These are phyloP conservation scores for Macaca mulatta DNA, from an alignment of 2,113 vertebrate species.

Conservation along the genomic window DNA sequence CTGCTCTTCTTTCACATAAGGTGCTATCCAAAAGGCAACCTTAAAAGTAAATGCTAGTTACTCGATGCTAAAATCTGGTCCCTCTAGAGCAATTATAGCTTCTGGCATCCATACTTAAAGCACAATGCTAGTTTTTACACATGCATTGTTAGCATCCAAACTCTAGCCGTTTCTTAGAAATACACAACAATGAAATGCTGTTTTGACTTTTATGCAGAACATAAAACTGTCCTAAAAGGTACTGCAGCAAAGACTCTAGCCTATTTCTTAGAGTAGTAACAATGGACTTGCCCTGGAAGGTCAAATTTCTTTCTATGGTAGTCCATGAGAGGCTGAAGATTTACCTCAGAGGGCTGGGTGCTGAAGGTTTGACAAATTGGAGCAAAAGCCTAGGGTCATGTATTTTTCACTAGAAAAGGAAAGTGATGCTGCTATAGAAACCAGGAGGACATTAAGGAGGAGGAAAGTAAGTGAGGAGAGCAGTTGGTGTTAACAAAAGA, in stretches of 20 bases:
- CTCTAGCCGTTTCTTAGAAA: not conserved
- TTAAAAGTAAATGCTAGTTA: not conserved
- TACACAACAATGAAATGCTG: not conserved
- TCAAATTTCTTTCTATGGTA: not conserved
- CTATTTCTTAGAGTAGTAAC: not conserved
- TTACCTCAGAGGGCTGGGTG: not conserved
- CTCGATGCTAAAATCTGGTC: not conserved
- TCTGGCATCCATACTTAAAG: not conserved
- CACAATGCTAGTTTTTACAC: not conserved
- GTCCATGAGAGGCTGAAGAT: not conserved
- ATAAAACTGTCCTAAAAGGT: not conserved
- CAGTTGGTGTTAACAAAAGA: slow-evolving; percentile 5
- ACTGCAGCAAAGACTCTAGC: not conserved
- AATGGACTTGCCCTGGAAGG: not conserved
- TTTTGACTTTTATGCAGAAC: slow-evolving; percentile 20
- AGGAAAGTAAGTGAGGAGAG: not conserved
- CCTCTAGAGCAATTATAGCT: not conserved
- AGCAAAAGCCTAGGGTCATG: not conserved
- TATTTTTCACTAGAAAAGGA: not conserved
- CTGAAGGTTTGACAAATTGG: slow-evolving; percentile 17
- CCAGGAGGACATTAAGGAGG: not conserved
- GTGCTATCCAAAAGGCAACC: too few relatives aligned
- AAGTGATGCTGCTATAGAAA: not conserved
- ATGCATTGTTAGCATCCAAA: not conserved
- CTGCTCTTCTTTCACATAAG: not conserved